These are phyloP conservation scores for Tubulanus polymorphus DNA, from an alignment of 2,888 invertebrate species.

Conservation along the genomic window DNA sequence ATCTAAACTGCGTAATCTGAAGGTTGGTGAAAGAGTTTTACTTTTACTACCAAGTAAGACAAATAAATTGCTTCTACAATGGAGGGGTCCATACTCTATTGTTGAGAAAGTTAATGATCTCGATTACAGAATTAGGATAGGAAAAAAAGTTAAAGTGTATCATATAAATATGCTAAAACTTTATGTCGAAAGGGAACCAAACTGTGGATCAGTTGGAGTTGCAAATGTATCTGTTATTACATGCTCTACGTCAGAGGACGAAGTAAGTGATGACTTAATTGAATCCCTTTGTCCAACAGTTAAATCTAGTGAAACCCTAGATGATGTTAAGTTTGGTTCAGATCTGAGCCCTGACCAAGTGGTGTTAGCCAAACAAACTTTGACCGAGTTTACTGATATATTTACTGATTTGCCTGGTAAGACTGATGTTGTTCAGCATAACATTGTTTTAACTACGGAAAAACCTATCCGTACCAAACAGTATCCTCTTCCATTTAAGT, in stretches of 20 bases:
- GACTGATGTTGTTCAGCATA: slow-evolving; percentile 5
- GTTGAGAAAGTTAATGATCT: slow-evolving; percentile 3
- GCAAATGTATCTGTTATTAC: no score
- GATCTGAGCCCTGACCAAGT: slow-evolving; percentile 1
- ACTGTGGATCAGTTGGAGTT: no score
- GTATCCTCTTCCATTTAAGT: slow-evolving; percentile 18
- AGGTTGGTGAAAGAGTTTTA: slow-evolving; percentile 10
- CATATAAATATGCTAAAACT: slow-evolving; percentile 10
- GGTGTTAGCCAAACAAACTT: neutral
- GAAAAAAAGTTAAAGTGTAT: slow-evolving; percentile 7
- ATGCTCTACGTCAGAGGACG: no score
- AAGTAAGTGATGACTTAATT: no score
- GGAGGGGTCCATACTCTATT: slow-evolving; percentile 15
- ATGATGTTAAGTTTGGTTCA: neutral
- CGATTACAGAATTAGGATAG: slow-evolving; percentile 12
- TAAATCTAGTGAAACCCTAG: neutral
- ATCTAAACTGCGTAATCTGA: slow-evolving; percentile 4
- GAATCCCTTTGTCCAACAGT: no score
- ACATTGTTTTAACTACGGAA: slow-evolving; percentile 3
- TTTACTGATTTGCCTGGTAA: slow-evolving; percentile 10
- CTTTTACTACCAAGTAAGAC: slow-evolving; percentile 10
- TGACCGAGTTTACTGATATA: neutral
- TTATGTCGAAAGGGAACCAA: slow-evolving; percentile 5
- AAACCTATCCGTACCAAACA: slow-evolving; percentile 6
- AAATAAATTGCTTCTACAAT: slow-evolving; percentile 17